phyloP scores from a whole-genome alignment of 2,113 vertebrate species.

The Oreochromis tanganicae region DNA sequence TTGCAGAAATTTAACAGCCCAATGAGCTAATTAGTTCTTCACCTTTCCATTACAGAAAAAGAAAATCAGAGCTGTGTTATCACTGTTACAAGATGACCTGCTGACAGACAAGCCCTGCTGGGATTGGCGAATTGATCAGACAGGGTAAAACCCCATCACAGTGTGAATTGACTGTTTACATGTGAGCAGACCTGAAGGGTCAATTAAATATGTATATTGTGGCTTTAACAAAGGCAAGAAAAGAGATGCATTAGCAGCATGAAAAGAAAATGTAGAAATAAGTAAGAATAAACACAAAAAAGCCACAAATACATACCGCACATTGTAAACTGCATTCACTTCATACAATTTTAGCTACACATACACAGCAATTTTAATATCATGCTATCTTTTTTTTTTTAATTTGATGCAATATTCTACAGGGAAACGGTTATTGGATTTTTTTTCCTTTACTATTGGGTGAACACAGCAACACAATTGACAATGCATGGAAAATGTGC shows the following conservation, averaged over 20 bases:
- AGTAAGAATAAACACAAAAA: background rate
- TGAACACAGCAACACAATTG: conserved; percentile 22
- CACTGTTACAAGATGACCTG: conserved; percentile 31
- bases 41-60: conserved; percentile 34
- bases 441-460: background rate
- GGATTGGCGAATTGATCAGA: conserved; percentile 55
- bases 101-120: conserved; percentile 41
- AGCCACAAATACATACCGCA: background rate
- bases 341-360: background rate
- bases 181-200: conserved; percentile 11
- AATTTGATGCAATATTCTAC: background rate
- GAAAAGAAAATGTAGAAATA: background rate
- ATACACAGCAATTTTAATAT: background rate
- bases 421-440: background rate
- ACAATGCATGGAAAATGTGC: conserved; percentile 37
- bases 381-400: background rate
- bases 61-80: conserved; percentile 25
- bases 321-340: background rate
- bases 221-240: background rate
- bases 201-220: conserved; percentile 49
- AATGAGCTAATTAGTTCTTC: conserved; percentile 56
- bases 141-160: conserved; percentile 28
- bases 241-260: background rate
- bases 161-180: conserved; percentile 34
- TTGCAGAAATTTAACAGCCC: conserved; percentile 48